Evolutionary conservation across 2,797 vertebrate species (phyloP).

Genomic region (Melanotaenia pygmaea): DNA sequence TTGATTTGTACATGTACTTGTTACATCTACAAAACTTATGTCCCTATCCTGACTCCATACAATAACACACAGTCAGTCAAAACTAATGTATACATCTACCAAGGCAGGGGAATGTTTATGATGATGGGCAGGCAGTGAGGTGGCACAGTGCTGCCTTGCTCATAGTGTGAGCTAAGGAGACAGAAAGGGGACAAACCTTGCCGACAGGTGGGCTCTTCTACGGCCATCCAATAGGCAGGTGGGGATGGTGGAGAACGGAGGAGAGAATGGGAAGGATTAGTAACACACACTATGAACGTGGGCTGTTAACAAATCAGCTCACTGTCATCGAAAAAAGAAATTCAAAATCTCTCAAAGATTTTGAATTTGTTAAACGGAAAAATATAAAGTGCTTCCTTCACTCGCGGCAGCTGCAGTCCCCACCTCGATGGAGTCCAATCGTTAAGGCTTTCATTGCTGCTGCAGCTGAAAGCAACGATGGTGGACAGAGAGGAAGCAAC

Average conservation of each 20-base stretch:
- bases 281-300: slow-evolving; percentile 60
- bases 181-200: slow-evolving; percentile 87
- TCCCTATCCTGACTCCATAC: background rate
- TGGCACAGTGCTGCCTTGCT: slow-evolving; percentile 68
- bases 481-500: slow-evolving; percentile 2
- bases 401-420: background rate
- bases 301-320: slow-evolving; percentile 28
- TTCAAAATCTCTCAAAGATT: background rate
- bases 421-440: background rate
- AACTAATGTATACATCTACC: slow-evolving; percentile 1
- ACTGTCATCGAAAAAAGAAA: slow-evolving; percentile 4
- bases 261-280: slow-evolving; percentile 82
- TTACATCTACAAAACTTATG: background rate
- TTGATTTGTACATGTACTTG: background rate
- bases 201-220: slow-evolving; percentile 86
- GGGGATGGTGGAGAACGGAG: slow-evolving; percentile 82
- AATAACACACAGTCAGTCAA: background rate
- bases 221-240: slow-evolving; percentile 82
- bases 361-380: background rate
- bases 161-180: slow-evolving; percentile 77
- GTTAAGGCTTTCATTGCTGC: background rate
- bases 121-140: slow-evolving; percentile 73
- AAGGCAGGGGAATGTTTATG: slow-evolving; percentile 41
- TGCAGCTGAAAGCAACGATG: background rate
- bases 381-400: background rate